A percentile compares a stretch with the other conserved stretches of the same genome.
These are phyloP conservation scores for Gnathonemus echidnorhynchus DNA, from an alignment of 2,113 vertebrate genomes.

Conservation along the genomic window DNA sequence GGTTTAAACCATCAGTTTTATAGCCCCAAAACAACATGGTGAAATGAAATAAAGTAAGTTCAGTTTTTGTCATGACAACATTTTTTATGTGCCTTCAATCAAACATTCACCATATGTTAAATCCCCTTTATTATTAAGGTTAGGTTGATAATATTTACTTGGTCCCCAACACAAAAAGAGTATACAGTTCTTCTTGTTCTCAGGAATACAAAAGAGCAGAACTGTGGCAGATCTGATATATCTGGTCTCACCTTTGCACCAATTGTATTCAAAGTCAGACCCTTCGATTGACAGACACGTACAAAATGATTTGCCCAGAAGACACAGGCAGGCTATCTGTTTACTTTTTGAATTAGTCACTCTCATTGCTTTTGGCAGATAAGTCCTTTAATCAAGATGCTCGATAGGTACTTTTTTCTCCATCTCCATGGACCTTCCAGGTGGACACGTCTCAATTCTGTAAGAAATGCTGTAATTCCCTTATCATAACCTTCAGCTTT, in stretches of 20 bases:
- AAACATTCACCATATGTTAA: neutral
- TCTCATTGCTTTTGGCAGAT: neutral
- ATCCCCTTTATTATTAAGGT: neutral
- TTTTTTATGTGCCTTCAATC: neutral
- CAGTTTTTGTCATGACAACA: neutral
- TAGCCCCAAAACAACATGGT: neutral
- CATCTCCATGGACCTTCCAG: neutral
- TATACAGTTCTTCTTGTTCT: neutral
- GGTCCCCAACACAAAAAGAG: neutral
- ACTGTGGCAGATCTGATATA: neutral
- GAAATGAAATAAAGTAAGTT: neutral
- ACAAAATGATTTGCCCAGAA: neutral
- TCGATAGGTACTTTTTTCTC: neutral
- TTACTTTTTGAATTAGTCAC: neutral
- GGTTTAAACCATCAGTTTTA: neutral
- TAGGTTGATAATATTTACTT: neutral
- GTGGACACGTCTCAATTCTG: neutral
- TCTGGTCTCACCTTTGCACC: neutral
- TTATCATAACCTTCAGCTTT: neutral
- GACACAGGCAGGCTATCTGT: neutral
- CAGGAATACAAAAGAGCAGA: neutral
- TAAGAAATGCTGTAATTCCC: neutral
- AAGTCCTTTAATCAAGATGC: neutral
- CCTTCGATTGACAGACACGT: neutral
- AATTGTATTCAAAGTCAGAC: neutral